Percentiles rank a stretch among this genome's conserved stretches.
Evolutionary conservation across 2,113 vertebrate species (phyloP).

Genomic region (Forbesichthys agassizii): DNA sequence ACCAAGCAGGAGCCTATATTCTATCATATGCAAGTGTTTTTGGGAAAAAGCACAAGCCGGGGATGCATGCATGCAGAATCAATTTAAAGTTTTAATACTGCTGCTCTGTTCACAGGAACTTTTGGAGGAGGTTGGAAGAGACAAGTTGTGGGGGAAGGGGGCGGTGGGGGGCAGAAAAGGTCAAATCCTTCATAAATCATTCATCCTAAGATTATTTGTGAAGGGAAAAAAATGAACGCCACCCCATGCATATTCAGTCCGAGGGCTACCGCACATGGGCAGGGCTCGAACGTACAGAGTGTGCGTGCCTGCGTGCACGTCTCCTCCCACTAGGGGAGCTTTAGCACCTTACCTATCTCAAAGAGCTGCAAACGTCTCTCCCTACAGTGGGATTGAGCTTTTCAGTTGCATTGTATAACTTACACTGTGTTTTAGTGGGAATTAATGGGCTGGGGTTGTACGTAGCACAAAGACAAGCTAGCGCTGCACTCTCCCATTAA

Average conservation of each 20-base stretch:
- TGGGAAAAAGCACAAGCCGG: too few species aligned
- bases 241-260: slow-evolving; percentile 1
- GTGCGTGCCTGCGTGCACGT: not conserved
- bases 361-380: slow-evolving; percentile 39
- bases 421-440: slow-evolving; percentile 48
- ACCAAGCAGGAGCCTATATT: too few species aligned
- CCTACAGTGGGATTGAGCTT: slow-evolving; percentile 29
- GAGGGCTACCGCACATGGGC: not conserved
- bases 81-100: too few species aligned
- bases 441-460: slow-evolving; percentile 30
- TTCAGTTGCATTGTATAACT: slow-evolving; percentile 52
- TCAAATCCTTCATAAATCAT: not conserved
- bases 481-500: slow-evolving; percentile 35
- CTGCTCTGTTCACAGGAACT: not conserved
- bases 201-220: slow-evolving; percentile 7
- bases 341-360: slow-evolving; percentile 32
- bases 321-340: slow-evolving; percentile 8
- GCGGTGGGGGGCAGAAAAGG: not conserved
- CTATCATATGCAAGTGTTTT: too few species aligned
- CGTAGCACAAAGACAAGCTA: slow-evolving; percentile 40
- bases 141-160: not conserved
- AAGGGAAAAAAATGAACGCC: not conserved
- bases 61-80: too few species aligned
- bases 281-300: not conserved
- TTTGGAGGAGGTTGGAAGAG: not conserved